Base-by-base conservation (phyloP, 2,888 invertebrate species). In the Conchocele bisecta region DNA sequence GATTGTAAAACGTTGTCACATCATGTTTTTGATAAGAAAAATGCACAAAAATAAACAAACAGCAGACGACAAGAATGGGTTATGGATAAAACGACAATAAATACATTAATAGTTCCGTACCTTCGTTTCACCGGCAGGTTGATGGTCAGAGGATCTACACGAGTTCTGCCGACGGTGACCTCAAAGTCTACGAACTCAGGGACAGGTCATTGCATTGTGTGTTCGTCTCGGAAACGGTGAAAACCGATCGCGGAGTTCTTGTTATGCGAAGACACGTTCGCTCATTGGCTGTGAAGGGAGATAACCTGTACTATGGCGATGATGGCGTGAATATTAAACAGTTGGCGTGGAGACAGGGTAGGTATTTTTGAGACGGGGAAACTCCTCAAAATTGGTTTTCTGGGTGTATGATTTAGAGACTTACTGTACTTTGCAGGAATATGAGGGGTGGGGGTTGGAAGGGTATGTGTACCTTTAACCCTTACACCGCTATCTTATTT, bases 331-430 rank as follows among this genome's bases (percentile, higher is more conserved):
- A 89, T 66, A 56, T 89, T 20, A 89, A 89, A 72, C 79, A 81
- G 17, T 58, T 89, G 17, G 78, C 86, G 33, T 89, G 89, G 89
- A 89, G 81, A 58, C 83, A 83, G 79, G 88, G 89, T 89, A 66
- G 44, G 22, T 15, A 11, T 60, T 22, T 44, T 35, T 22, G n/a
- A n/a, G n/a, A n/a, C n/a, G n/a, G n/a, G n/a, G n/a, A n/a, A n/a
- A n/a, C n/a, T n/a, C n/a, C n/a, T n/a, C n/a, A n/a, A n/a, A n/a
- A n/a, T n/a, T 56, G 39, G 20, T 17, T 53, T 53, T 31, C 35
- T n/a, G 17, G 31, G 51, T 51, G 24, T n/a, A 28, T 51, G n/a
- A 17, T 15, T 4, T 15, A 6, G 29, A n/a, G n/a, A n/a, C n/a
- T n/a, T n/a, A n/a, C n/a, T n/a, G n/a, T n/a, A n/a, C n/a, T n/a